Conservation (phyloP, 2,113 vertebrate species). For the Acanthochromis polyacanthus region DNA sequence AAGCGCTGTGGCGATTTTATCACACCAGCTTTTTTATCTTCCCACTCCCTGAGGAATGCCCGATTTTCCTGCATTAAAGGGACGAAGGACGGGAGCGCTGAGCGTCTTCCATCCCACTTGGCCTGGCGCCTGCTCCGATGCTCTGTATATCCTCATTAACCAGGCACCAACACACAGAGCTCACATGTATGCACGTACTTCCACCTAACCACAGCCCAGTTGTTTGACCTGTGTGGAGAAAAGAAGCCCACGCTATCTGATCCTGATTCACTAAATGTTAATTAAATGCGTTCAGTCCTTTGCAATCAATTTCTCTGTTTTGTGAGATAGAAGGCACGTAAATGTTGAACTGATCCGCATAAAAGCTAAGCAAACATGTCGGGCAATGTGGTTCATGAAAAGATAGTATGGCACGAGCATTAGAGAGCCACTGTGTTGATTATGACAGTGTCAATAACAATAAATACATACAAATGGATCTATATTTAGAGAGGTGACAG, state of each 20-base stretch:
- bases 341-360: constrained; percentile 9
- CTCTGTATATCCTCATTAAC: constrained; percentile 72
- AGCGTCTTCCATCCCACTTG: constrained; percentile 56
- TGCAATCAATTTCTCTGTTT: constrained; percentile 21
- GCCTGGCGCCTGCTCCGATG: constrained; percentile 64
- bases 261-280: constrained; percentile 17
- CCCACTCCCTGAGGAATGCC: constrained; percentile 44
- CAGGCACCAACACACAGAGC: constrained; percentile 42
- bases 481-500: not conserved
- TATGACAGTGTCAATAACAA: constrained; percentile 25
- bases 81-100: constrained; percentile 25
- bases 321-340: constrained; percentile 12
- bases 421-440: constrained; percentile 46
- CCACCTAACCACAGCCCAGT: constrained; percentile 6
- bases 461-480: not conserved
- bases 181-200: constrained; percentile 22
- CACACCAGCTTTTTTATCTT: constrained; percentile 47
- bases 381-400: constrained; percentile 44
- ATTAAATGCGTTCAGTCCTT: constrained; percentile 21
- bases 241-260: constrained; percentile 17
- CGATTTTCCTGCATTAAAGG: constrained; percentile 54
- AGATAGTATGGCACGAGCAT: constrained; percentile 38
- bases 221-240: constrained; percentile 5
- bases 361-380: constrained; percentile 42
- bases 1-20: constrained; percentile 27